These are phyloP conservation scores for Pogonognathellus flavescens DNA, from an alignment of 1,140 invertebrate species.

Conservation along the genomic window DNA sequence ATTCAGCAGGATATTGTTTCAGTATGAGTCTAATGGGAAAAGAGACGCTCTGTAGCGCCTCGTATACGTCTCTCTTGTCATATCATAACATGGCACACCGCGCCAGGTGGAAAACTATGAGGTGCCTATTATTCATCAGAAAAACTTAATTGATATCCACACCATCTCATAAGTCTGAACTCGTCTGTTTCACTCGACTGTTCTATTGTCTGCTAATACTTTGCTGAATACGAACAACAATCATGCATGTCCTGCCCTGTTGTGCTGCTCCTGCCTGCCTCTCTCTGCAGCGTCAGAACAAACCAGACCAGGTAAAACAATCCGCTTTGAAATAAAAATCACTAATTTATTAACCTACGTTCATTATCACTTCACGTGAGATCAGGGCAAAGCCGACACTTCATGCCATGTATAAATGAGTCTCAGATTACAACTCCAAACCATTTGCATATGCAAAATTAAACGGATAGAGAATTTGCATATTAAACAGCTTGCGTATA, in stretches of 20 bases:
- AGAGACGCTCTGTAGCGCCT: neutral
- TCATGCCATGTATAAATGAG: conserved; percentile 23
- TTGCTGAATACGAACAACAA: neutral
- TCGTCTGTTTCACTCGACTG: conserved; percentile 28
- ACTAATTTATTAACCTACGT: conserved; percentile 34
- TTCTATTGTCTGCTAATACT: neutral
- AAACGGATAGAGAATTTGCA: neutral
- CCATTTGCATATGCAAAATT: conserved; percentile 27
- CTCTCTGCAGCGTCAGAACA: neutral
- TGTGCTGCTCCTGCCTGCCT: neutral
- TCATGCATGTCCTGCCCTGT: conserved; percentile 23
- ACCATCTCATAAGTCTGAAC: conserved; percentile 32
- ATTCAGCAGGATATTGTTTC: conserved; percentile 50
- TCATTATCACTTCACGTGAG: conserved; percentile 23
- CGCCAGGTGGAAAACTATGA: conserved; percentile 49
- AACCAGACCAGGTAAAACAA: conserved; percentile 29
- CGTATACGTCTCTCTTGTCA: conserved; percentile 19
- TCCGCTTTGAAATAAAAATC: conserved; percentile 31
- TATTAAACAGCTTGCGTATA: no score
- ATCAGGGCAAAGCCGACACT: conserved; percentile 16
- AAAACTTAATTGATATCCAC: conserved; percentile 49
- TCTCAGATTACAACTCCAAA: conserved; percentile 4
- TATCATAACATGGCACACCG: conserved; percentile 38
- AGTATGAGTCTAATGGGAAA: conserved; percentile 1
- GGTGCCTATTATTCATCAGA: conserved; percentile 48